Evolutionary conservation across 2,888 invertebrate species (phyloP), one percentile per base, ranked within the genome.

Genomic region (Spialia ferax): DNA sequence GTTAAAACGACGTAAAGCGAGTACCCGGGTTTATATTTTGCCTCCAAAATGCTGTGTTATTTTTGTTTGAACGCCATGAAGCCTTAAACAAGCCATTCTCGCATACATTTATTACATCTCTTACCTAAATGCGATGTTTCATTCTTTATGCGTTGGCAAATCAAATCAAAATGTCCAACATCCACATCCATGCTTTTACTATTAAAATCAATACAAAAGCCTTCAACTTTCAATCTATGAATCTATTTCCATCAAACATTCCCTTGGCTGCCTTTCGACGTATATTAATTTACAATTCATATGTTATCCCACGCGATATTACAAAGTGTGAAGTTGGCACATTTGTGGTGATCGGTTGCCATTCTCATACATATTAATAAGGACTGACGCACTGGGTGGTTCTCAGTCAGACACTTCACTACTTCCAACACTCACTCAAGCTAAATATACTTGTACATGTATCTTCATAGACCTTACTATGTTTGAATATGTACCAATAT

Each of bases 1-100:
- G 65, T 66, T 66, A 66, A 60, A 66, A 60, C 60, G 65, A 66
- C 65, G 59, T 60, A 66, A 38, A 60, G 15, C 65, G 22, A 54
- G 59, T 60, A 60, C 48, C 32, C 22, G 20, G 60, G 60, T 54
- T 66, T 60, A 66, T 66, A 52, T 61, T 62, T 50, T 50, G 22
- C 35, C 32, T 32, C 22, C n/a, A 11, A 50, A 62, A 62, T 62
- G 35, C 50, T 22, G n/a, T 26, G 42, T 32, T 62, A n/a, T 50
- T 35, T 62, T 50, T 50, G 32, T 61, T 32, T 50, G 20, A 56
- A 54, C n/a, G 32, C 50, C 50, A 20, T 22, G 20, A n/a, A 20
- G 26, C 5, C 20, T 35, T 56, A 10, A 32, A 35, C 13, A 56
- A 35, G 35, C 56, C 32, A 18, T 56, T 56, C 35, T 20, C 20